Percentiles rank a stretch among this genome's conserved stretches.
Conservation (phyloP, 2,113 vertebrate species). For the Zosterops pallidus region DNA sequence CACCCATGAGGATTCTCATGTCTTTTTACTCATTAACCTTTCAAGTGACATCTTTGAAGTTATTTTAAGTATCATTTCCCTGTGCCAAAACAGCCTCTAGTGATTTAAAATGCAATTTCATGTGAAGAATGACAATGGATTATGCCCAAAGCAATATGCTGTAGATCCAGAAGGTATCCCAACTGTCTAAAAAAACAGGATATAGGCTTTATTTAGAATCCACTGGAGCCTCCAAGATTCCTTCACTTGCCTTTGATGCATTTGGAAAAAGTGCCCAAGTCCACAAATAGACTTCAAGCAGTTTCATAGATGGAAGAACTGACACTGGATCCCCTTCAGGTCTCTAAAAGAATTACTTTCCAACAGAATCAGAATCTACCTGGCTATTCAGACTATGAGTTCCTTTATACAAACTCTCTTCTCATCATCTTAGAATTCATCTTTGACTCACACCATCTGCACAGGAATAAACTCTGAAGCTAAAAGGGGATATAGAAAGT, state of each 20-base stretch:
- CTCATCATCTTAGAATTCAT: neutral
- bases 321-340: neutral
- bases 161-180: neutral
- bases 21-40: slow-evolving; percentile 45
- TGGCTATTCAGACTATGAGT: neutral
- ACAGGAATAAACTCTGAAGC: neutral
- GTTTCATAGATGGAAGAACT: neutral
- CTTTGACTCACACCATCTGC: neutral
- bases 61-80: slow-evolving; percentile 34
- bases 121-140: slow-evolving; percentile 1
- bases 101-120: slow-evolving; percentile 26
- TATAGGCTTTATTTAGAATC: neutral
- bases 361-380: neutral
- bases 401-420: neutral
- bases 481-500: neutral
- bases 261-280: neutral
- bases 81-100: slow-evolving; percentile 6
- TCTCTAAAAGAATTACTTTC: neutral
- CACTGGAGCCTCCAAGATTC: neutral
- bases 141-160: slow-evolving; percentile 8
- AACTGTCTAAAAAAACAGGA: neutral
- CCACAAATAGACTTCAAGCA: neutral
- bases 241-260: neutral
- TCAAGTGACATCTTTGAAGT: neutral
- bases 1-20: slow-evolving; percentile 15